Conservation (phyloP, 2,797 vertebrate genomes). For the Sorex maritimensis region DNA sequence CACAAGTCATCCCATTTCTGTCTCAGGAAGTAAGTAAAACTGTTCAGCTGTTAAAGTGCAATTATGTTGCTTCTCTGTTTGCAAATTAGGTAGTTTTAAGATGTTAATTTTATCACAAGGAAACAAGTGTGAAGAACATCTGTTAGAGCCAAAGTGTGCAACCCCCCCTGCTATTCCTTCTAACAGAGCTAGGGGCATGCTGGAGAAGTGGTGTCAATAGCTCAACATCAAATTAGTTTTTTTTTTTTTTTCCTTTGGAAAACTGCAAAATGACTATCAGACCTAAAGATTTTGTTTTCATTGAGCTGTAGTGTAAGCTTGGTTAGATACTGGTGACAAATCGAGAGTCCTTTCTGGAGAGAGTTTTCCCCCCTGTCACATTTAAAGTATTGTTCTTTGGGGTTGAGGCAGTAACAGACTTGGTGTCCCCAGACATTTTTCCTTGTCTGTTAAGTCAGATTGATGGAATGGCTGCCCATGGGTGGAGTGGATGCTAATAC, state of each 20-base stretch:
- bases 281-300: constrained; percentile 74
- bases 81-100: constrained; percentile 92
- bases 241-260: constrained; percentile 72
- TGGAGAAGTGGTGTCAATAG: constrained; percentile 82
- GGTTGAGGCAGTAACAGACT: background rate
- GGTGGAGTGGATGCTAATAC: background rate
- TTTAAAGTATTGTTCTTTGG: constrained; percentile 22
- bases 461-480: background rate
- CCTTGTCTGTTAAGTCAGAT: background rate
- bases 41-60: constrained; percentile 91
- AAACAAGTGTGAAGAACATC: constrained; percentile 91
- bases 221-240: constrained; percentile 83
- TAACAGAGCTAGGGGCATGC: constrained; percentile 86
- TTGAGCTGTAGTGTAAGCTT: constrained; percentile 71
- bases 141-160: constrained; percentile 91
- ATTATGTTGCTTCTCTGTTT: constrained; percentile 93
- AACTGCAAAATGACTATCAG: constrained; percentile 80
- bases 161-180: constrained; percentile 88
- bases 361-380: constrained; percentile 42
- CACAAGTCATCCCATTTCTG: constrained; percentile 99
- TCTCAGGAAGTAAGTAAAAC: constrained; percentile 98
- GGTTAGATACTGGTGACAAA: constrained; percentile 62
- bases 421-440: background rate
- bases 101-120: constrained; percentile 92
- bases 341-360: constrained; percentile 64